phyloP scores from a whole-genome alignment of 2,797 vertebrate species.

The Helicolenus hilgendorfi region DNA sequence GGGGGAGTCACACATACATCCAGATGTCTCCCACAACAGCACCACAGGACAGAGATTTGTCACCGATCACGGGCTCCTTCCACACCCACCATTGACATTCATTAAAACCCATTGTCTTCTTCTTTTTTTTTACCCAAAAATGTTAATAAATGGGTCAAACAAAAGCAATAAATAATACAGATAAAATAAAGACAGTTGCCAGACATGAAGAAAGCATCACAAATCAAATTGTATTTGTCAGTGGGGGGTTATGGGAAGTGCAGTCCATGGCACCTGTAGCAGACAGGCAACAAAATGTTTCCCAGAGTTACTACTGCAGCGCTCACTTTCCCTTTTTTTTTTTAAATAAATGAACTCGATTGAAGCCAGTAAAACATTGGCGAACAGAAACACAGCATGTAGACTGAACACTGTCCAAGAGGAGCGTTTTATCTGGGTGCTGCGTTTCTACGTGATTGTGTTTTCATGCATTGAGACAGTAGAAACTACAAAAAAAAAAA shows the following conservation, averaged over 20 bases:
- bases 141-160: slow-evolving; percentile 66
- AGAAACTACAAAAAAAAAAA: slow-evolving; percentile 49
- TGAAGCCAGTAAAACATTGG: slow-evolving; percentile 40
- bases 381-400: slow-evolving; percentile 46
- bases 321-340: slow-evolving; percentile 54
- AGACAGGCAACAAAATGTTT: slow-evolving; percentile 72
- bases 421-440: slow-evolving; percentile 11
- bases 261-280: slow-evolving; percentile 73
- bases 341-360: background rate
- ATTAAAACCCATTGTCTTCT: slow-evolving; percentile 63
- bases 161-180: slow-evolving; percentile 81
- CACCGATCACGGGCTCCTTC: slow-evolving; percentile 74
- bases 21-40: slow-evolving; percentile 69
- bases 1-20: slow-evolving; percentile 70
- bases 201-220: slow-evolving; percentile 71
- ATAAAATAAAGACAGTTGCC: slow-evolving; percentile 70
- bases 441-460: slow-evolving; percentile 69
- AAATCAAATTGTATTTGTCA: slow-evolving; percentile 43
- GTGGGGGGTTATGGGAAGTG: slow-evolving; percentile 59
- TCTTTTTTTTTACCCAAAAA: background rate
- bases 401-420: slow-evolving; percentile 13
- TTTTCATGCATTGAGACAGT: slow-evolving; percentile 63
- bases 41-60: slow-evolving; percentile 76
- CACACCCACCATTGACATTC: slow-evolving; percentile 83
- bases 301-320: slow-evolving; percentile 76